Conservation (phyloP, 2,797 vertebrate genomes). For the Amazonetta brasiliensis region DNA sequence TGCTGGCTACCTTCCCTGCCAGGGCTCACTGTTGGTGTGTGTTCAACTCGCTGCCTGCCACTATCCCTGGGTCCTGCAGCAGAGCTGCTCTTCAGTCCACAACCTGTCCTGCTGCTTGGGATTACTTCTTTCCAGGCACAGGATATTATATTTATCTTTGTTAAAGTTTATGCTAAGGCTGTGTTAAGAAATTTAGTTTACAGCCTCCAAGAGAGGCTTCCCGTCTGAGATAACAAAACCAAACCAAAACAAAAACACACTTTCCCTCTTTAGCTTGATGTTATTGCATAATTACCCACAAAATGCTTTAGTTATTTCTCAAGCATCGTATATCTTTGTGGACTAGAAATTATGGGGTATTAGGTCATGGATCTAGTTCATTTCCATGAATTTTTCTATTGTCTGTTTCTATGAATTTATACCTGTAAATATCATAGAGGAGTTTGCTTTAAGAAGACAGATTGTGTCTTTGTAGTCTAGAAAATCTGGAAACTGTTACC, state of each 20-base stretch:
- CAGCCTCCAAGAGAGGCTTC: background rate
- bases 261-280: background rate
- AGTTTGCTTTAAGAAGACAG: slow-evolving; percentile 30
- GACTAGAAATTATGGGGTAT: background rate
- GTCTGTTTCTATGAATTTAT: background rate
- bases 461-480: background rate
- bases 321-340: background rate
- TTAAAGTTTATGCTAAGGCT: background rate
- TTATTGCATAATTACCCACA: background rate
- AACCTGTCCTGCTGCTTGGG: background rate
- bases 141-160: background rate
- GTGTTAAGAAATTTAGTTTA: background rate
- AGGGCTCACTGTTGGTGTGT: background rate
- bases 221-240: background rate
- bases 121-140: background rate
- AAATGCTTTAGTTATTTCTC: background rate
- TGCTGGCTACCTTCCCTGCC: background rate
- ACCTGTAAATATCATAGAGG: background rate
- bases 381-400: background rate
- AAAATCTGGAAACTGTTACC: slow-evolving; percentile 51
- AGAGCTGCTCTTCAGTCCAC: background rate
- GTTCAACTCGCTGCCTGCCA: background rate
- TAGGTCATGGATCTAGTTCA: background rate
- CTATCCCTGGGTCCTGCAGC: background rate
- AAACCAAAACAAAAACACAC: accelerated